Conservation (phyloP, 2,888 invertebrate species). For the Drosophila kuntzei region DNA sequence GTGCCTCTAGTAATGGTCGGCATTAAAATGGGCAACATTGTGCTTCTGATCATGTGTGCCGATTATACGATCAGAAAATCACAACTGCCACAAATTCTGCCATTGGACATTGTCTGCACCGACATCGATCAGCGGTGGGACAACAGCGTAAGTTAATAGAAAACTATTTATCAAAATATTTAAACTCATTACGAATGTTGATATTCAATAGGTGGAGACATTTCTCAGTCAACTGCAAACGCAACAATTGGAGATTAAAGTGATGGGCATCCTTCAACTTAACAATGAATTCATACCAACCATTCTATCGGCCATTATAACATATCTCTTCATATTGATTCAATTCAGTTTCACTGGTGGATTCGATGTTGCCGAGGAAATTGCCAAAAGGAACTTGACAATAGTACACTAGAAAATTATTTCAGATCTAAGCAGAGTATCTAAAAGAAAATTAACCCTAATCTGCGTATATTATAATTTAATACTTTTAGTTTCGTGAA, state of each 20-base stretch:
- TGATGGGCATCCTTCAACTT: slow-evolving; percentile 74
- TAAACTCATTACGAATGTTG: too few species aligned
- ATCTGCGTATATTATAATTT: too few species aligned
- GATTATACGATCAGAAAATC: slow-evolving; percentile 70
- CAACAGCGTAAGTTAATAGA: slow-evolving; percentile 71
- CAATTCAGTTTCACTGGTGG: slow-evolving; percentile 75
- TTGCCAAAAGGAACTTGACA: slow-evolving; percentile 11
- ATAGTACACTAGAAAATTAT: background rate
- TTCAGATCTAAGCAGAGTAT: background rate
- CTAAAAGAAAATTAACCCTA: too few species aligned
- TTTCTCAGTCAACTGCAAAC: slow-evolving; percentile 73
- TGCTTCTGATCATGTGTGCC: slow-evolving; percentile 72
- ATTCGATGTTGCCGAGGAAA: slow-evolving; percentile 48
- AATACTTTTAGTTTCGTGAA: too few species aligned
- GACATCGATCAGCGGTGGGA: slow-evolving; percentile 81
- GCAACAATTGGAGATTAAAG: slow-evolving; percentile 70
- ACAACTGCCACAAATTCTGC: slow-evolving; percentile 61
- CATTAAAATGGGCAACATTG: slow-evolving; percentile 67
- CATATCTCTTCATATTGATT: slow-evolving; percentile 77
- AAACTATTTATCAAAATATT: background rate
- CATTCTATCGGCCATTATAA: slow-evolving; percentile 76
- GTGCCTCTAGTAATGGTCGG: slow-evolving; percentile 50
- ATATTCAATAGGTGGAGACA: slow-evolving; percentile 43
- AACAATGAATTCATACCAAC: slow-evolving; percentile 76
- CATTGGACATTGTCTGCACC: slow-evolving; percentile 74